A percentile compares a stretch with the other conserved stretches of the same genome.
Conservation (phyloP, 2,113 vertebrate species). For the Dascyllus trimaculatus region DNA sequence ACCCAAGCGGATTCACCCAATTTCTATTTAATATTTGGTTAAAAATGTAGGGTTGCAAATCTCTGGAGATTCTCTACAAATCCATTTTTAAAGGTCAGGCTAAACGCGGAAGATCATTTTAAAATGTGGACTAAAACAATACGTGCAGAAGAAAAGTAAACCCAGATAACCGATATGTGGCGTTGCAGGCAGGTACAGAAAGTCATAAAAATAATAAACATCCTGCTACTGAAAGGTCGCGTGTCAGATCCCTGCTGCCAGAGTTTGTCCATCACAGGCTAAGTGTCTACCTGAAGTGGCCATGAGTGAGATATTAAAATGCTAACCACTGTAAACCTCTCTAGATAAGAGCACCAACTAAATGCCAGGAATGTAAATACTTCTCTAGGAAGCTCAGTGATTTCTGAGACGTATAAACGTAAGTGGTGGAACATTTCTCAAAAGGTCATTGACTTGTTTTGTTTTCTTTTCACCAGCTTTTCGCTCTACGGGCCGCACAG, state of each 20-base stretch:
- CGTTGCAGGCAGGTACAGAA: background rate
- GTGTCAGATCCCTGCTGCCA: conserved; percentile 6
- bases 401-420: conserved; percentile 2
- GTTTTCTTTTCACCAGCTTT: background rate
- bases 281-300: conserved; percentile 6
- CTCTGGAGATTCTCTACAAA: conserved; percentile 11
- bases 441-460: conserved; percentile 46
- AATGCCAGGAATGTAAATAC: conserved; percentile 45
- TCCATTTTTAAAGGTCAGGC: conserved; percentile 1
- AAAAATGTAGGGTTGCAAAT: conserved; percentile 11
- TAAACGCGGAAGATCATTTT: conserved; percentile 3
- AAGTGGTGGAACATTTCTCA: conserved; percentile 3
- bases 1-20: conserved; percentile 5
- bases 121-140: conserved; percentile 20
- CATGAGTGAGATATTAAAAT: conserved; percentile 12
- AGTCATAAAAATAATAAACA: background rate
- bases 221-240: background rate
- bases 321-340: background rate
- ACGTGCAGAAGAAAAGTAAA: background rate
- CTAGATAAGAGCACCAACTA: conserved; percentile 18
- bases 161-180: background rate
- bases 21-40: conserved; percentile 2
- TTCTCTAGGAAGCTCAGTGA: conserved; percentile 19
- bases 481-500: background rate
- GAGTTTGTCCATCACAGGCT: conserved; percentile 18